These are phyloP conservation scores for Discoglossus pictus DNA, from an alignment of 2,797 vertebrate genomes.

Conservation along the genomic window DNA sequence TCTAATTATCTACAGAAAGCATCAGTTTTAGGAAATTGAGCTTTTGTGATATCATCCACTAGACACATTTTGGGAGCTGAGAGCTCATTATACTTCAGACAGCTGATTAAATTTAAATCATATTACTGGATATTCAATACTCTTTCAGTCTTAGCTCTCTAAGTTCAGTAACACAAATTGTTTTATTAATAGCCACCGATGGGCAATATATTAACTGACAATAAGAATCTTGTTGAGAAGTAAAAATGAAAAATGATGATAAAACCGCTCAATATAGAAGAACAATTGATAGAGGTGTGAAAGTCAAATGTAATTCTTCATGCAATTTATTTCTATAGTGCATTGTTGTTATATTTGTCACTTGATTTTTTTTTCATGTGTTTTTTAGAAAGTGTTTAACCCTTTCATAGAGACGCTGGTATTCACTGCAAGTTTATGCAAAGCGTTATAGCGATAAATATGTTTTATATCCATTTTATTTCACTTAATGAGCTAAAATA, in stretches of 20 bases:
- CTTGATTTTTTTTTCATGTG: too few species aligned
- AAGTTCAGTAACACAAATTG: conserved; percentile 47
- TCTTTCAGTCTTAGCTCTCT: conserved; percentile 32
- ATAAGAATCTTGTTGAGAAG: conserved; percentile 21
- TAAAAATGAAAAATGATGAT: background rate
- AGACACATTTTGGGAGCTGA: conserved; percentile 48
- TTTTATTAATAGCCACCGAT: conserved; percentile 49
- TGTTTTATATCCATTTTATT: too few species aligned
- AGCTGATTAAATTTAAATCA: conserved; percentile 53
- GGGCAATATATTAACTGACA: conserved; percentile 42
- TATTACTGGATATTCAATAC: conserved; percentile 50
- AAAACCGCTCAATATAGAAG: background rate
- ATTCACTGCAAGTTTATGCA: too few species aligned
- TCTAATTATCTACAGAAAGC: conserved; percentile 45
- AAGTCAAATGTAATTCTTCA: too few species aligned
- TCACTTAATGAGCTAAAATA: too few species aligned
- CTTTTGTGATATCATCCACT: conserved; percentile 46
- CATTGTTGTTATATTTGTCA: too few species aligned
- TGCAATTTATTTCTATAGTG: too few species aligned
- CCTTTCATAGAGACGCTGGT: too few species aligned
- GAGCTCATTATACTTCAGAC: conserved; percentile 43
- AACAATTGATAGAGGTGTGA: conserved; percentile 12
- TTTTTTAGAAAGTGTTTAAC: too few species aligned
- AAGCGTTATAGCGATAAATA: too few species aligned
- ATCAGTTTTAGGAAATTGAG: conserved; percentile 51